A percentile compares a stretch with the other conserved stretches of the same genome.
phyloP scores from a whole-genome alignment of 2,113 vertebrate species.

The Agapornis roseicollis region DNA sequence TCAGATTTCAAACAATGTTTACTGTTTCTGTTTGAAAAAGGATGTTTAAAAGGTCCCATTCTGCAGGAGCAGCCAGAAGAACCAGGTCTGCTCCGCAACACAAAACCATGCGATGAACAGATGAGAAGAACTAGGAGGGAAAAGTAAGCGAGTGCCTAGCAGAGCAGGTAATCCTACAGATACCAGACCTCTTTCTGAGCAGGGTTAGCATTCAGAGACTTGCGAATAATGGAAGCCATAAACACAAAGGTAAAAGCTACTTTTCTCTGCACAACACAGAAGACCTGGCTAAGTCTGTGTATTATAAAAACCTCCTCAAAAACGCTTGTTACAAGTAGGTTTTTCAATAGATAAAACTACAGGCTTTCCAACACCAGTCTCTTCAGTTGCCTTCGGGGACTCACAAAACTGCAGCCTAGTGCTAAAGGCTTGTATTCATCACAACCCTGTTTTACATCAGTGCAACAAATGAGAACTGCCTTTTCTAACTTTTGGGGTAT shows the following conservation, averaged over 20 bases:
- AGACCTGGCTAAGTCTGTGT: too few relatives aligned
- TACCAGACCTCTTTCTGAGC: not conserved
- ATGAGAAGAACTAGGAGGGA: not conserved
- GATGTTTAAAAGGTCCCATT: too few relatives aligned
- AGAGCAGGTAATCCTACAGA: not conserved
- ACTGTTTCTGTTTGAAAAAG: too few relatives aligned
- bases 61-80: not conserved
- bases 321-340: not conserved
- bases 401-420: not conserved
- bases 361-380: not conserved
- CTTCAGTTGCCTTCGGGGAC: not conserved
- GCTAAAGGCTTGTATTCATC: fast-evolving
- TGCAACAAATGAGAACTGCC: not conserved
- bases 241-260: too few relatives aligned
- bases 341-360: not conserved
- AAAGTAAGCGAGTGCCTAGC: not conserved
- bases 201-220: not conserved
- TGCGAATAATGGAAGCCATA: not conserved
- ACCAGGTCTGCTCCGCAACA: not conserved
- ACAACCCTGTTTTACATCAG: not conserved
- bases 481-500: not conserved
- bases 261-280: too few relatives aligned
- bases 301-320: too few relatives aligned
- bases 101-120: fast-evolving
- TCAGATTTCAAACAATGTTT: too few relatives aligned